These are phyloP conservation scores for Hemithea aestivaria DNA, from an alignment of 2,888 invertebrate genomes.

Conservation along the genomic window DNA sequence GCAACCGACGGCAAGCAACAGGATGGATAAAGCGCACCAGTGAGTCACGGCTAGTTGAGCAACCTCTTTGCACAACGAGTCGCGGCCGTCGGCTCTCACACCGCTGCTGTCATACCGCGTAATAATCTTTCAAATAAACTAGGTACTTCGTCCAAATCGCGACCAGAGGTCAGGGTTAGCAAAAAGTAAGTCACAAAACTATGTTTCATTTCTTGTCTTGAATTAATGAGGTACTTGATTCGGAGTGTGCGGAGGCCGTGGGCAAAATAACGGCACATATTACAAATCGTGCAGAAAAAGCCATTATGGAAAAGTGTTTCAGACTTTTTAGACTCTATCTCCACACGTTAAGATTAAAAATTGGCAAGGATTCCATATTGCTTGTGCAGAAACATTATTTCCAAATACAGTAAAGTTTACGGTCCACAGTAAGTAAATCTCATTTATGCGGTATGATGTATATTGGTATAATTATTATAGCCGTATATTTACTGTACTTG, in stretches of 20 bases:
- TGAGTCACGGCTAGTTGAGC: conserved; percentile 66
- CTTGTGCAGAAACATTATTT: conserved; percentile 1
- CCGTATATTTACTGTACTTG: conserved; percentile 1
- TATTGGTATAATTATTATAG: conserved; percentile 3
- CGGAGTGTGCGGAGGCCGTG: conserved; percentile 3
- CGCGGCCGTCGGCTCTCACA: conserved; percentile 33
- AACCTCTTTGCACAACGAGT: conserved; percentile 64
- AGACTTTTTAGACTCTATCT: conserved; percentile 8
- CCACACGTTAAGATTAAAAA: conserved; percentile 8
- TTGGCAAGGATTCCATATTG: conserved; percentile 10
- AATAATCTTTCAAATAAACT: conserved; percentile 28
- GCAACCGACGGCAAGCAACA: conserved; percentile 44
- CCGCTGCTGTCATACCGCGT: conserved; percentile 43
- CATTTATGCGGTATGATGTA: conserved; percentile 6
- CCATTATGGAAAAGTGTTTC: conserved; percentile 1
- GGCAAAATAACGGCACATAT: conserved; percentile 14
- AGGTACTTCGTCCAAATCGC: conserved; percentile 33
- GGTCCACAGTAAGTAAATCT: conserved; percentile 5
- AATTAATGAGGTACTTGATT: conserved; percentile 4
- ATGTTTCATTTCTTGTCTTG: conserved; percentile 7
- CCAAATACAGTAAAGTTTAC: conserved; percentile 10
- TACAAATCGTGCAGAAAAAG: conserved; percentile 4
- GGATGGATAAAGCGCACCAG: conserved; percentile 56
- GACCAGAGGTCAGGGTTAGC: conserved; percentile 34
- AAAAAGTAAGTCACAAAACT: conserved; percentile 22